A percentile compares a stretch with the other conserved stretches of the same genome.
Conservation (phyloP, 1,140 invertebrate species). For the Pseudoatta argentina region DNA sequence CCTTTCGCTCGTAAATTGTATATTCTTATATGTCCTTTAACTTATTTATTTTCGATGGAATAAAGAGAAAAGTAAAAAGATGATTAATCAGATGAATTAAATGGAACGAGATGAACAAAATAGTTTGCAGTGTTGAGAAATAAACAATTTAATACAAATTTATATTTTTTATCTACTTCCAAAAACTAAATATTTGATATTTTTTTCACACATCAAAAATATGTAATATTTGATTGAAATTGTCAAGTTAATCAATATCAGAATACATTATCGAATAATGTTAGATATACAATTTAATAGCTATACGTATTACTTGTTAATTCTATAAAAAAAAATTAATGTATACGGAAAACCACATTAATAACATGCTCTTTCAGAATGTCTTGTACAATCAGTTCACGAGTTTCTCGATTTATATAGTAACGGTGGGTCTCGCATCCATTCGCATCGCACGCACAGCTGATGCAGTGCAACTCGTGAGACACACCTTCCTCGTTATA, state of each 20-base stretch:
- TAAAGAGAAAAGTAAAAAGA: background rate
- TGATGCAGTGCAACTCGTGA: conserved; percentile 27
- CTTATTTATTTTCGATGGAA: background rate
- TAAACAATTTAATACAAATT: background rate
- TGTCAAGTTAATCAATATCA: no score
- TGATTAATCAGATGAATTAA: background rate
- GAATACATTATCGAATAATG: no score
- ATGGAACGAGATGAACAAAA: background rate
- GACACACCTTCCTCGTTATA: conserved; percentile 44
- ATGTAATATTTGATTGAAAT: no score
- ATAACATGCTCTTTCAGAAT: background rate
- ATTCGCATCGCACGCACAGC: conserved; percentile 39
- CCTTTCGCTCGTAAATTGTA: background rate
- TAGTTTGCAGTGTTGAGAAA: background rate
- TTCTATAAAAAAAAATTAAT: background rate
- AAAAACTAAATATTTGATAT: no score
- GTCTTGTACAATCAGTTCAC: background rate
- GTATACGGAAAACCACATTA: background rate
- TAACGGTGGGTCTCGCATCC: background rate
- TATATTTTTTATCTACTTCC: no score
- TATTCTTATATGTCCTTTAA: background rate
- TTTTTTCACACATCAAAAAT: no score
- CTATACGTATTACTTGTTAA: background rate
- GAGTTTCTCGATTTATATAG: conserved; percentile 23
- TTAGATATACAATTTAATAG: background rate